Conservation (phyloP, 1,140 invertebrate genomes). For the Trinorchestia longiramus region DNA sequence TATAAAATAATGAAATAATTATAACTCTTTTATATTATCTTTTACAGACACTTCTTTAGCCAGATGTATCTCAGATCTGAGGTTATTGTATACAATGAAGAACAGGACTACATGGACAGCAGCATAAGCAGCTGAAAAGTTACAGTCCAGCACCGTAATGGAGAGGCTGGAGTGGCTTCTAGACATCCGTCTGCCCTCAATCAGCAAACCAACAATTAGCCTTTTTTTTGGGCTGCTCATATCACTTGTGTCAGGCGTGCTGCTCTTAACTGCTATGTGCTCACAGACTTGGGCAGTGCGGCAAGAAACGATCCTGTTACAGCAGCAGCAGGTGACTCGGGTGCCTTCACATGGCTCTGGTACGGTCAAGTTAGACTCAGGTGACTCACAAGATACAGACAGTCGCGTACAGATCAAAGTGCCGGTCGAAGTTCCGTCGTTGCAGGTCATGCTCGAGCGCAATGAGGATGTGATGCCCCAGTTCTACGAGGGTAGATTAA, state of each 20-base stretch:
- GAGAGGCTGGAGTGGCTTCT: slow-evolving; percentile 19
- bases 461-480: neutral
- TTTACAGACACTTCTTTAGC: neutral
- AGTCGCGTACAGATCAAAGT: slow-evolving; percentile 20
- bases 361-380: neutral
- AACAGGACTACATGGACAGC: neutral
- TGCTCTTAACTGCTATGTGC: slow-evolving; percentile 26
- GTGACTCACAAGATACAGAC: neutral
- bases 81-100: neutral
- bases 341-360: neutral
- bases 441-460: neutral
- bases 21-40: too few species aligned
- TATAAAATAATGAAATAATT: neutral
- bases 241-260: neutral
- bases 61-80: neutral
- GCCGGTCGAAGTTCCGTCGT: slow-evolving; percentile 24
- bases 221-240: slow-evolving; percentile 8
- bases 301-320: slow-evolving; percentile 20
- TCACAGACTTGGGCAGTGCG: slow-evolving; percentile 47
- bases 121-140: neutral
- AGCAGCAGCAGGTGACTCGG: neutral
- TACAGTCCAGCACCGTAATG: neutral
- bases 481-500: slow-evolving; percentile 29
- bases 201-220: neutral
- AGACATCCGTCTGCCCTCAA: neutral